phyloP scores from a whole-genome alignment of 2,113 vertebrate genomes.

The Coryphaenoides rupestris region DNA sequence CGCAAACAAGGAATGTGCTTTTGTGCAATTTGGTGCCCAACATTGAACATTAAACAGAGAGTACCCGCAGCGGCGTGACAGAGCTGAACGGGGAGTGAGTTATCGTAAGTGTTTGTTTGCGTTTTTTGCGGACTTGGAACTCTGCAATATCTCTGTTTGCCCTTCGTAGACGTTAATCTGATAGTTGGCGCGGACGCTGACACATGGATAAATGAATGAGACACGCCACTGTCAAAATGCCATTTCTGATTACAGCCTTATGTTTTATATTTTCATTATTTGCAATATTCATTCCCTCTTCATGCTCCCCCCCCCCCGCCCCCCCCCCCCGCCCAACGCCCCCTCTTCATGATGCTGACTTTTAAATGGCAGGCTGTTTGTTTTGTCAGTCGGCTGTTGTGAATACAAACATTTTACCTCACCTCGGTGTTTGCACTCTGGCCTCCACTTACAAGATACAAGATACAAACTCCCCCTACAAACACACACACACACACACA shows the following conservation, averaged over 20 bases:
- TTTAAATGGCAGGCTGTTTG: slow-evolving; percentile 17
- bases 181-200: slow-evolving; percentile 19
- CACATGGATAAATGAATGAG: background rate
- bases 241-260: background rate
- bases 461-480: too few species aligned
- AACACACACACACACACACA: slow-evolving; percentile 17
- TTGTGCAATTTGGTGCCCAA: too few species aligned
- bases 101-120: background rate
- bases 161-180: slow-evolving; percentile 10
- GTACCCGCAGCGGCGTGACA: too few species aligned
- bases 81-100: too few species aligned
- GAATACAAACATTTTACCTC: slow-evolving; percentile 33
- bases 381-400: slow-evolving; percentile 23
- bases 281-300: background rate
- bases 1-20: too few species aligned
- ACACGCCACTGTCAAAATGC: slow-evolving; percentile 8
- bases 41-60: too few species aligned
- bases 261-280: background rate
- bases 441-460: slow-evolving; percentile 11
- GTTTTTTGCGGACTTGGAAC: slow-evolving; percentile 4
- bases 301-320: background rate
- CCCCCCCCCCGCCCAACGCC: too few species aligned
- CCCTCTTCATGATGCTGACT: slow-evolving; percentile 17
- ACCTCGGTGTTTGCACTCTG: slow-evolving; percentile 39
- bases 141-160: background rate